phyloP scores from a whole-genome alignment of 2,113 vertebrate species.

The Oncorhynchus nerka region DNA sequence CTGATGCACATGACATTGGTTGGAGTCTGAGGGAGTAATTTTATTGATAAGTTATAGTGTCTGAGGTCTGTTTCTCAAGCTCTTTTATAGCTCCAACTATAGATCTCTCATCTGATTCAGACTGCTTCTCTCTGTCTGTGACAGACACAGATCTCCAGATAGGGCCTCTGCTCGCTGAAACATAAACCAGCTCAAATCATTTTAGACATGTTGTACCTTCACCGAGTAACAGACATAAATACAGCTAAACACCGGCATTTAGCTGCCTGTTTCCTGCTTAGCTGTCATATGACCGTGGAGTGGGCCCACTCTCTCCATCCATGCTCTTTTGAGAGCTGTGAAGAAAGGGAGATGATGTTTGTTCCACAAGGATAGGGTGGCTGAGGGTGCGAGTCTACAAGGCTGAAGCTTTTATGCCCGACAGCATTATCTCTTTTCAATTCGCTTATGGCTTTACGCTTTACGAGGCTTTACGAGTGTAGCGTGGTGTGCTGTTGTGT shows the following conservation, averaged over 20 bases:
- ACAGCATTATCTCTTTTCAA: constrained; percentile 57
- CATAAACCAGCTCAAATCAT: constrained; percentile 12
- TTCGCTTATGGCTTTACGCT: constrained; percentile 22
- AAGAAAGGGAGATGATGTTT: constrained; percentile 53
- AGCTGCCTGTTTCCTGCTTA: background rate
- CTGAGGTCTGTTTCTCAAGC: constrained; percentile 24
- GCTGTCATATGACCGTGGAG: background rate
- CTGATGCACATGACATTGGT: constrained; percentile 30
- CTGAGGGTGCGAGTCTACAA: constrained; percentile 33
- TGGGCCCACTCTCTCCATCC: background rate
- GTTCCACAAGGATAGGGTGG: background rate
- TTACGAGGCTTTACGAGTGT: constrained; percentile 34
- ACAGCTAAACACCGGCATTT: background rate
- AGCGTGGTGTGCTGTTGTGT: constrained; percentile 18
- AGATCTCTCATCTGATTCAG: constrained; percentile 27
- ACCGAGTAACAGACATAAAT: background rate
- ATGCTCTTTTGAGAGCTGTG: constrained; percentile 59
- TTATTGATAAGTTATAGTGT: constrained; percentile 44
- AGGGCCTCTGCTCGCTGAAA: background rate
- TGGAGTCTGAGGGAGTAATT: constrained; percentile 18
- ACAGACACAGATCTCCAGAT: constrained; percentile 15
- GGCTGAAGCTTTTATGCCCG: constrained; percentile 51
- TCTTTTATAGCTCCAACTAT: background rate
- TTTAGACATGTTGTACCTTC: background rate
- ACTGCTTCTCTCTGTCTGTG: background rate